Evolutionary conservation across 2,113 vertebrate genomes (phyloP), one percentile per base, ranked within the genome.

Genomic region (Rhea americana): DNA sequence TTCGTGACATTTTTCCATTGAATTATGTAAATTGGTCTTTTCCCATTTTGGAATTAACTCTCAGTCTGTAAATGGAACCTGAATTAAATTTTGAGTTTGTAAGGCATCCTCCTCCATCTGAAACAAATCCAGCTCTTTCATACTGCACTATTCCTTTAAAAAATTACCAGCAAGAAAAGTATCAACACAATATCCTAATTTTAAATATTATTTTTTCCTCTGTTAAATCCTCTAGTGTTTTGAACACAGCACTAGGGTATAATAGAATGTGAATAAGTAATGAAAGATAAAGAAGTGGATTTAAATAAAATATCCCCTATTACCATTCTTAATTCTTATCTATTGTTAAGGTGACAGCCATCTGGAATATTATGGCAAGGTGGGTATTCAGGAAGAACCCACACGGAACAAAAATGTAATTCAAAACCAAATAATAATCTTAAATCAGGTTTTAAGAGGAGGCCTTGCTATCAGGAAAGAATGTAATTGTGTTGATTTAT

Each of bases 281-380:
- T 58, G 68, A 47, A 88, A 93, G 71, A 83, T 70, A 80, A 93
- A 81, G 92, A 93, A 85, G 76, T 41, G 72, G 65, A 93, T 93
- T 97, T 95, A 95, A 97, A 96, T 94, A 93, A 87, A 95, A 96
- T 74, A 89, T 48, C 94, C 94, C 74, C 81, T 53, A 65, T 94
- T 93, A 59, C 41, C 78, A 70, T 86, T 74, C 82, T 82, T 85
- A 89, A 95, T 90, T 94, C 95, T 93, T 89, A 78, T 72, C 94
- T 74, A 35, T 59, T 39, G 85, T 87, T 87, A 65, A 86, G 91
- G 90, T 3, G 91, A 84, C 82, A 93, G 94, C 93, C 68, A 90
- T 87, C 94, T 89, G 93, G 91, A 91, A 84, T 32, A 50, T 41
- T 55, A 47, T 7, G 24, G 85, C 58, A 92, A 95, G 94, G 91